These are phyloP conservation scores for Lydus trimaculatus DNA, from an alignment of 2,888 invertebrate species.

Conservation along the genomic window DNA sequence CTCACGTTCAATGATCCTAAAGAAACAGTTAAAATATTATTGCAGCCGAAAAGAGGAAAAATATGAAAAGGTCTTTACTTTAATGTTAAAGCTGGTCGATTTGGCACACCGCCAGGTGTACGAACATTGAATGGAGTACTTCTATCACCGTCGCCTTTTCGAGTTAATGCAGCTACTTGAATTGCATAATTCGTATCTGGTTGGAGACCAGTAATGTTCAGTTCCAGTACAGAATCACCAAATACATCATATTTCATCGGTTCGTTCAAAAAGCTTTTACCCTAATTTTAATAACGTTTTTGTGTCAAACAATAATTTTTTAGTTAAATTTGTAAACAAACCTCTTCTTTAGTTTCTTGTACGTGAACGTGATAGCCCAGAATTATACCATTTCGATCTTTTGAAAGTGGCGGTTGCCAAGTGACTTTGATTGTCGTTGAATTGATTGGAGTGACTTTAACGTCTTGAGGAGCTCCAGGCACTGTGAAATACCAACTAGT, in stretches of 20 bases:
- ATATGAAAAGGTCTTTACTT: constrained; percentile 40
- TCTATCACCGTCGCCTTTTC: constrained; percentile 96
- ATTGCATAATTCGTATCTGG: constrained; percentile 95
- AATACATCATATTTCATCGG: constrained; percentile 88
- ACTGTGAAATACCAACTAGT: constrained; percentile 71
- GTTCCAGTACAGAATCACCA: constrained; percentile 77
- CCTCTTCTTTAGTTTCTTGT: constrained; percentile 88
- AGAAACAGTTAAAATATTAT: constrained; percentile 10
- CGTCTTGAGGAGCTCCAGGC: constrained; percentile 96
- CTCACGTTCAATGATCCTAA: constrained; percentile 82
- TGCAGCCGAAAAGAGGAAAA: not conserved
- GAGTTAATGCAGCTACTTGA: constrained; percentile 94
- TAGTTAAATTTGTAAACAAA: constrained; percentile 53
- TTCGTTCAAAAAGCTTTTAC: constrained; percentile 82
- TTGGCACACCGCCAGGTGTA: constrained; percentile 94
- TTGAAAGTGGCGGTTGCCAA: constrained; percentile 93
- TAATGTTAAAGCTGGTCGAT: constrained; percentile 73
- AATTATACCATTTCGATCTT: constrained; percentile 94
- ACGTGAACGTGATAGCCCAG: constrained; percentile 97
- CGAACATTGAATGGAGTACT: constrained; percentile 84
- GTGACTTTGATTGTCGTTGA: constrained; percentile 94
- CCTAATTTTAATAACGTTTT: constrained; percentile 60
- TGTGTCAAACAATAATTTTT: not conserved
- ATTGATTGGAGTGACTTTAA: constrained; percentile 87
- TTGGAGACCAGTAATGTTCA: constrained; percentile 88